Evolutionary conservation across 1,140 invertebrate species (phyloP).

Genomic region (Wiebesia pumilae): DNA sequence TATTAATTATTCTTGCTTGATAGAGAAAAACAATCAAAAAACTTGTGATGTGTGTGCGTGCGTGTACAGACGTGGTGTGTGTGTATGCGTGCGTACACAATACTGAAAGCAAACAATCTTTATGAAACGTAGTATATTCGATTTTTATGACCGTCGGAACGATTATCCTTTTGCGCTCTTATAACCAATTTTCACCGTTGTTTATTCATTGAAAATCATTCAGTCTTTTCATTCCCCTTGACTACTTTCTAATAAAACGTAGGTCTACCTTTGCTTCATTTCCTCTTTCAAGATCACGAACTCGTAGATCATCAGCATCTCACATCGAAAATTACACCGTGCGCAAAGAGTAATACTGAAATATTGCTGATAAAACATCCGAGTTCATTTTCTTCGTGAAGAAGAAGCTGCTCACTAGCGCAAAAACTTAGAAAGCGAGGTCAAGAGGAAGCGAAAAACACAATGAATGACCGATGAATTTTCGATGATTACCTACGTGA

Average conservation of each 20-base stretch:
- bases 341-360: conserved; percentile 18
- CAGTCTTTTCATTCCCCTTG: not conserved
- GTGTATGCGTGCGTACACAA: too few relatives aligned
- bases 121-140: not conserved
- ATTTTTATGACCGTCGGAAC: not conserved
- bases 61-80: too few relatives aligned
- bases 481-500: conserved; percentile 1
- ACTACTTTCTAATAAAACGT: conserved; percentile 25
- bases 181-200: conserved; percentile 35
- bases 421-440: conserved; percentile 29
- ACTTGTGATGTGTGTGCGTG: too few relatives aligned
- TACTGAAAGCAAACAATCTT: not conserved
- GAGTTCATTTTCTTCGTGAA: conserved; percentile 38
- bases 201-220: conserved; percentile 32
- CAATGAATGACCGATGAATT: conserved; percentile 1
- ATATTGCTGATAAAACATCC: conserved; percentile 37
- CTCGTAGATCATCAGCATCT: conserved; percentile 27
- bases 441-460: not conserved
- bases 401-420: not conserved
- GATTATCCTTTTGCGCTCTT: not conserved
- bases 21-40: not conserved
- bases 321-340: conserved; percentile 36
- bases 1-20: not conserved
- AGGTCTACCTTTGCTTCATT: not conserved
- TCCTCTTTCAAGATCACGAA: conserved; percentile 31